Evolutionary conservation across 1,140 invertebrate species (phyloP).

Genomic region (Heliconius eleuchia): DNA sequence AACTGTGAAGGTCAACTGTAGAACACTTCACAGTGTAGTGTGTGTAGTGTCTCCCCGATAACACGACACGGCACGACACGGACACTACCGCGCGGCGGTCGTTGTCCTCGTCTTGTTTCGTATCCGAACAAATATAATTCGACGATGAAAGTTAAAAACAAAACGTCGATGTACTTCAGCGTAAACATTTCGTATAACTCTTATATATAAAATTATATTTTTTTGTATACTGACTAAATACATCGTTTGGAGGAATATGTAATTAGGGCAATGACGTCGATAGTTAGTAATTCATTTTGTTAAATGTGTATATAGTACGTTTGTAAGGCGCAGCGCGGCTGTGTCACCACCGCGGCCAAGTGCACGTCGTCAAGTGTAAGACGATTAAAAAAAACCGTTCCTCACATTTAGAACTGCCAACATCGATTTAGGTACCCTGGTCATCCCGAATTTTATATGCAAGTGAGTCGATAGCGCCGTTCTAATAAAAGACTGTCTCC

Average conservation of each 20-base stretch:
- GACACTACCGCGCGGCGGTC: neutral
- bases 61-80: neutral
- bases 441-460: no score
- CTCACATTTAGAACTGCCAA: neutral
- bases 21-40: neutral
- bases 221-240: no score
- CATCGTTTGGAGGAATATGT: neutral
- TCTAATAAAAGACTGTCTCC: no score
- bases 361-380: neutral
- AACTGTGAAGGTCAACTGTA: no score
- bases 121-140: neutral
- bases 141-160: neutral
- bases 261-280: neutral
- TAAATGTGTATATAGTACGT: neutral
- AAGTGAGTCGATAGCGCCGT: no score
- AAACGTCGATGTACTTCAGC: neutral
- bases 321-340: neutral
- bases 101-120: neutral
- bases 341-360: constrained; percentile 15
- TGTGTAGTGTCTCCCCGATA: neutral
- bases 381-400: neutral
- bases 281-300: neutral
- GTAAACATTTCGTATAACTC: neutral
- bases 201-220: neutral
- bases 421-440: no score